Evolutionary conservation across 1,140 invertebrate species (phyloP).

Genomic region (Sesamia nonagrioides): DNA sequence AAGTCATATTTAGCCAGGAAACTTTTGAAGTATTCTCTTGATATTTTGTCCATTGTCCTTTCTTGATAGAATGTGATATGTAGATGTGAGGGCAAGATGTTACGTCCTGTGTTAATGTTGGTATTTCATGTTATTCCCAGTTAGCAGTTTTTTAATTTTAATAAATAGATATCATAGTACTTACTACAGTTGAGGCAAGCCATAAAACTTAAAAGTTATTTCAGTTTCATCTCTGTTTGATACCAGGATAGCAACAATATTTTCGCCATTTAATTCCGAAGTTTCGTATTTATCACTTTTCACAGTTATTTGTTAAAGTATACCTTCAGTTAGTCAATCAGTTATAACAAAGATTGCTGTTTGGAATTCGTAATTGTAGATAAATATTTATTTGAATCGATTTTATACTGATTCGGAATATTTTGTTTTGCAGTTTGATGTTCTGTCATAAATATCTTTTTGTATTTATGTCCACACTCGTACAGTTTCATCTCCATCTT

Average conservation of each 20-base stretch:
- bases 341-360: background rate
- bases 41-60: conserved; percentile 20
- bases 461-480: background rate
- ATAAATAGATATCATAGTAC: background rate
- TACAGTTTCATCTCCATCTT: background rate
- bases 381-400: background rate
- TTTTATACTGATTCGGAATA: background rate
- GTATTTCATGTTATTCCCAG: background rate
- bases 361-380: background rate
- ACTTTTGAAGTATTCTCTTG: background rate
- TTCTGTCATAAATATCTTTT: background rate
- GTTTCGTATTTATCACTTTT: background rate
- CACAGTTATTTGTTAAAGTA: no score
- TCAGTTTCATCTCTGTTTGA: background rate
- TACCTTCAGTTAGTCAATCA: background rate
- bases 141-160: background rate
- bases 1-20: background rate
- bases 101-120: background rate
- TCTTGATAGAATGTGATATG: conserved; percentile 13
- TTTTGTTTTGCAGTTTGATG: background rate
- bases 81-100: background rate
- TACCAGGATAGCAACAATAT: background rate
- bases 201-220: no score
- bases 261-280: background rate
- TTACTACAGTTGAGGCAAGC: background rate